phyloP scores from a whole-genome alignment of 2,888 invertebrate species.

The Cecidostiba fungosa region DNA sequence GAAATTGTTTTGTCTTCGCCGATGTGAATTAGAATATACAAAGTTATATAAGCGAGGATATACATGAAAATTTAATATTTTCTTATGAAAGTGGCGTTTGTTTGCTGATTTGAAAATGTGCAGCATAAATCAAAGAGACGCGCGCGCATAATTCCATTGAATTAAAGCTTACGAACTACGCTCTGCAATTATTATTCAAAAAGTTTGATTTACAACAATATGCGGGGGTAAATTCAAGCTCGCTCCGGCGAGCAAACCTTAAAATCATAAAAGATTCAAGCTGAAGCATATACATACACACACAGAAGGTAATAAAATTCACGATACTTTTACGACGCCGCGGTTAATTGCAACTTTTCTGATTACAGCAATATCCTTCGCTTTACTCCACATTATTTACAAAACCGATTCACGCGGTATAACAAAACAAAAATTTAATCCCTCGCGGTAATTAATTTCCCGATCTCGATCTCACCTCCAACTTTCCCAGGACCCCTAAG shows the following conservation, averaged over 20 bases:
- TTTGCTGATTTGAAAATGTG: background rate
- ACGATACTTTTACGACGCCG: constrained; percentile 2
- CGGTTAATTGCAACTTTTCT: constrained; percentile 10
- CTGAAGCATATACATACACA: background rate
- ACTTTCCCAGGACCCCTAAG: background rate
- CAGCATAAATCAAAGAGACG: background rate
- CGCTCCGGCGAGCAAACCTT: background rate
- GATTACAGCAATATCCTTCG: background rate
- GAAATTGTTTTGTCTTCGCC: constrained; percentile 7
- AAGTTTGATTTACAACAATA: background rate
- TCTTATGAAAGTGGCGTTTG: background rate
- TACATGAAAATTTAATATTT: background rate
- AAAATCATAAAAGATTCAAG: constrained; percentile 1
- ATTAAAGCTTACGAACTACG: background rate
- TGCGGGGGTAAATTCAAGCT: background rate
- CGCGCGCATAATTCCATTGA: background rate
- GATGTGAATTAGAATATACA: background rate
- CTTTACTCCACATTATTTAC: background rate
- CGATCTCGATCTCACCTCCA: background rate
- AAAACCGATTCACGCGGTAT: background rate
- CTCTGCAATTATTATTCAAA: constrained; percentile 2
- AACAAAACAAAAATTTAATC: background rate
- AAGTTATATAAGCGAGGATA: background rate
- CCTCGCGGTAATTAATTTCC: background rate
- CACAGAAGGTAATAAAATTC: constrained; percentile 8